Conservation (phyloP, 1,140 invertebrate species). For the Anastrepha ludens region DNA sequence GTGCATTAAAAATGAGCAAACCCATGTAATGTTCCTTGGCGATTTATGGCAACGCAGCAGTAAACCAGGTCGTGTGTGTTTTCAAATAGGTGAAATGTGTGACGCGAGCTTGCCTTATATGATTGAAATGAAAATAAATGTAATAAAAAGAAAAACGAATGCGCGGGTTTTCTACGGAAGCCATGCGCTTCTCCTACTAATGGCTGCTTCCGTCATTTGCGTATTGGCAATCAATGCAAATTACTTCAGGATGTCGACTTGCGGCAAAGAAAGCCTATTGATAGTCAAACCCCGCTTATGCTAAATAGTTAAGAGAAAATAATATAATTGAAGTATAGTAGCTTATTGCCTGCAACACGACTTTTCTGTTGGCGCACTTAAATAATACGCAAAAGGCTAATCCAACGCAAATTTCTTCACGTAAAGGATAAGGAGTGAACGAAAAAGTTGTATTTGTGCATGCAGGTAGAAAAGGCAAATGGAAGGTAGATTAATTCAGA, state of each 20-base stretch:
- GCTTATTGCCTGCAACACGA: background rate
- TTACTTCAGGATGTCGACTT: background rate
- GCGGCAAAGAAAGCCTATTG: background rate
- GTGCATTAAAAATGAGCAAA: conserved; percentile 29
- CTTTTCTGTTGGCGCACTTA: background rate
- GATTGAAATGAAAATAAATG: background rate
- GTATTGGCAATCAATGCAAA: conserved; percentile 23
- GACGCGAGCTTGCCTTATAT: background rate
- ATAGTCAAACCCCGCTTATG: background rate
- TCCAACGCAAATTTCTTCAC: conserved; percentile 7
- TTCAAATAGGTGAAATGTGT: background rate
- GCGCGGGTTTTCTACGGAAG: background rate
- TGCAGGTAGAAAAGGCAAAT: background rate
- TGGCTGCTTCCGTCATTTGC: background rate
- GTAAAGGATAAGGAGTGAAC: background rate
- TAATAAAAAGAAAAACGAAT: background rate
- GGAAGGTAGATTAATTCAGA: background rate
- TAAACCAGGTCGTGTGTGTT: background rate
- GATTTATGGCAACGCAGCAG: background rate
- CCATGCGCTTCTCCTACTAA: background rate
- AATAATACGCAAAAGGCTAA: background rate
- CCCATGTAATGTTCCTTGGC: conserved; percentile 1
- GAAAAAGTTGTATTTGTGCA: background rate
- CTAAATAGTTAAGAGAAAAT: background rate
- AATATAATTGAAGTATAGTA: background rate